phyloP scores from a whole-genome alignment of 1,140 invertebrate genomes.

The Platyscapa corneri region DNA sequence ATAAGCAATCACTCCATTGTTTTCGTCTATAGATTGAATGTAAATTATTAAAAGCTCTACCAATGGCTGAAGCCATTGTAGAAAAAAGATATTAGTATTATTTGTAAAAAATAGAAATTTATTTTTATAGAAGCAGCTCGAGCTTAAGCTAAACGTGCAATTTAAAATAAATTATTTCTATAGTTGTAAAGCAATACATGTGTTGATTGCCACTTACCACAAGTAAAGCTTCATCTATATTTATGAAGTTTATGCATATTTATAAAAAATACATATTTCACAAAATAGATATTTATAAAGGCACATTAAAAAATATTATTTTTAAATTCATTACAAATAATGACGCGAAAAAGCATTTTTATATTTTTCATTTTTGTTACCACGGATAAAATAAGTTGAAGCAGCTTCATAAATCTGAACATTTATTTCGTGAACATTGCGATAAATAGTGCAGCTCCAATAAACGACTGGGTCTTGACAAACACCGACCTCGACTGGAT shows the following conservation, averaged over 20 bases:
- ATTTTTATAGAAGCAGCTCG: not conserved
- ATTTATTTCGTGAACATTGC: too few relatives aligned
- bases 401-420: not conserved
- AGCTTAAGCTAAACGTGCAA: not conserved
- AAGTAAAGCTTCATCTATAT: not conserved
- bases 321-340: too few relatives aligned
- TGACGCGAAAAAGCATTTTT: too few relatives aligned
- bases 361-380: not conserved
- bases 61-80: not conserved
- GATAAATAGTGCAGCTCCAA: too few relatives aligned
- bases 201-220: not conserved
- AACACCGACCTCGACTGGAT: too few relatives aligned
- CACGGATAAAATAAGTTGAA: not conserved
- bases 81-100: slow-evolving; percentile 6
- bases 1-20: not conserved
- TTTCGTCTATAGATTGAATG: not conserved
- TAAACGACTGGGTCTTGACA: too few relatives aligned
- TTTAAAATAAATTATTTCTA: slow-evolving; percentile 1
- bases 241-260: not conserved
- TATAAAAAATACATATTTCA: too few relatives aligned
- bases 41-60: not conserved
- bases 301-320: too few relatives aligned
- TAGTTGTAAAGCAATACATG: not conserved
- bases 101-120: not conserved
- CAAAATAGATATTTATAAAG: too few relatives aligned